These are phyloP conservation scores for Ashinkailepas kermadecensis DNA, from an alignment of 2,888 invertebrate genomes.

Conservation along the genomic window DNA sequence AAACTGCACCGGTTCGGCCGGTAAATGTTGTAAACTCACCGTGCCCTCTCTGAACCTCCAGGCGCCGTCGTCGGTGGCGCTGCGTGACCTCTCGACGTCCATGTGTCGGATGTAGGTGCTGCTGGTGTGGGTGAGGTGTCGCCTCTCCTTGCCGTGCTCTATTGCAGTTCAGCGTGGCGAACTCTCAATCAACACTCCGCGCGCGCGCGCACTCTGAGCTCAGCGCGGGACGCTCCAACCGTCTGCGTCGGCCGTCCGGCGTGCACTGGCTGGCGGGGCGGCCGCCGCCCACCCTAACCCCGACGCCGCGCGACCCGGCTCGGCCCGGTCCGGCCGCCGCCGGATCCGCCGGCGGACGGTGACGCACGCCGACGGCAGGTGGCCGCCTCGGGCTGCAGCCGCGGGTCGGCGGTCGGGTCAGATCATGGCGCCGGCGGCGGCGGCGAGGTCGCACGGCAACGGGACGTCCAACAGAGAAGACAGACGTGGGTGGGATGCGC, in stretches of 20 bases:
- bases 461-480: too few species aligned
- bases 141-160: conserved; percentile 17
- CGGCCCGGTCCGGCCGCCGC: not conserved
- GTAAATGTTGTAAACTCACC: not conserved
- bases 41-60: not conserved
- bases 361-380: too few species aligned
- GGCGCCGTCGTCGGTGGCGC: not conserved
- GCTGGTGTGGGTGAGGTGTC: not conserved
- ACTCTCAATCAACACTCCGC: conserved; percentile 13
- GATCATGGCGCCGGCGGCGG: not conserved
- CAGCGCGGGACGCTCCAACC: conserved; percentile 18
- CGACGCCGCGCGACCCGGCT: not conserved
- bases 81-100: not conserved
- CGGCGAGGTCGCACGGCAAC: not conserved
- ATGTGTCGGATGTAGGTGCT: not conserved
- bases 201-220: not conserved
- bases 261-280: not conserved
- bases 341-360: not conserved
- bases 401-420: not conserved
- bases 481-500: too few species aligned
- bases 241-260: conserved; percentile 1
- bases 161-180: conserved; percentile 6
- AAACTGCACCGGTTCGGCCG: too few species aligned
- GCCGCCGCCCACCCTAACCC: not conserved
- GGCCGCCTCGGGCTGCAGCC: not conserved